phyloP scores from a whole-genome alignment of 2,888 invertebrate species.

The Stenoptilia bipunctidactyla region DNA sequence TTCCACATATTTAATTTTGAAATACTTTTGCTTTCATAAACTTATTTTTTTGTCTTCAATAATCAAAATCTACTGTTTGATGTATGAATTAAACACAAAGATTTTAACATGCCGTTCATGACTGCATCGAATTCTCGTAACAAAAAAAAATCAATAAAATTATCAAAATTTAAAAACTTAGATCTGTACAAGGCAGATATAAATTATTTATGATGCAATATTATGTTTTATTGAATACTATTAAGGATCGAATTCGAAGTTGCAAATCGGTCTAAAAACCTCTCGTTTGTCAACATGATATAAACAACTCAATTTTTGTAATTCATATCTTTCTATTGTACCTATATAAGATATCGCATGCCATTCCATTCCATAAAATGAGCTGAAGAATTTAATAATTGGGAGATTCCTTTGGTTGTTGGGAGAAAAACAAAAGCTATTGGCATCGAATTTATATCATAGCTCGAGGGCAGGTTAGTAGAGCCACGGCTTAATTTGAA shows the following conservation, averaged over 20 bases:
- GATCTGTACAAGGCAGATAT: too few relatives aligned
- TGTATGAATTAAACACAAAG: too few relatives aligned
- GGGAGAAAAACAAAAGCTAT: constrained; percentile 38
- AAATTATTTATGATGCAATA: too few relatives aligned
- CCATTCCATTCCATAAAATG: constrained; percentile 30
- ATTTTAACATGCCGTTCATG: too few relatives aligned
- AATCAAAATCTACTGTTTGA: too few relatives aligned
- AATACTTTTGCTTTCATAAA: constrained; percentile 1
- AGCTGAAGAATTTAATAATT: constrained; percentile 57
- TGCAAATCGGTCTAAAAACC: constrained; percentile 7
- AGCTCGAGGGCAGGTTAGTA: constrained; percentile 1
- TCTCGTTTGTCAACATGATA: not conserved
- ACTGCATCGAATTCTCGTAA: too few relatives aligned
- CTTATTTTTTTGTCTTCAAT: too few relatives aligned
- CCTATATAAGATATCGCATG: constrained; percentile 28
- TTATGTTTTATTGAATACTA: constrained; percentile 50
- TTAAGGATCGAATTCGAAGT: constrained; percentile 24
- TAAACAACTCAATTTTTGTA: constrained; percentile 49
- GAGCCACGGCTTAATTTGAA: too few relatives aligned
- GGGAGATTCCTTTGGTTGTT: constrained; percentile 31
- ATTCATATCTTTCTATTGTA: constrained; percentile 60
- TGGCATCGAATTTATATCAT: constrained; percentile 8
- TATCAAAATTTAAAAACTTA: too few relatives aligned
- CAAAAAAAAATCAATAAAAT: too few relatives aligned
- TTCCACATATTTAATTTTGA: constrained; percentile 14